A percentile compares a stretch with the other conserved stretches of the same genome.
Conservation (phyloP, 2,888 invertebrate genomes). For the Orchesellides sinensis region DNA sequence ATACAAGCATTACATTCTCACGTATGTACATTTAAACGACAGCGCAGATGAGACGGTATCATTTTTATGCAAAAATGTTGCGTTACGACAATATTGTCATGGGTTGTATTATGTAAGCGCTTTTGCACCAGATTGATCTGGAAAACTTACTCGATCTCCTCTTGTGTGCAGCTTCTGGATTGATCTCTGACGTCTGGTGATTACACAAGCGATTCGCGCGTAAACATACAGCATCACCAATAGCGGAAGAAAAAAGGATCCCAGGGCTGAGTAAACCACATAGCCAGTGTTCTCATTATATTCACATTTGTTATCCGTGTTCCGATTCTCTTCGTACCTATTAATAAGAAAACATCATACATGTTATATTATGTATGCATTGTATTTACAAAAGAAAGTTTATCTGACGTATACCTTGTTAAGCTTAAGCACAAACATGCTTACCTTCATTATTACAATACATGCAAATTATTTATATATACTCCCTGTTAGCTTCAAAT, state of each 20-base stretch:
- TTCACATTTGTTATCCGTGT: slow-evolving; percentile 84
- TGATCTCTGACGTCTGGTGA: slow-evolving; percentile 85
- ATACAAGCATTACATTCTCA: slow-evolving; percentile 1
- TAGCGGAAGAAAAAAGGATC: slow-evolving; percentile 97
- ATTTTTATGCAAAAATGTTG: not conserved
- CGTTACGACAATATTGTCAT: not conserved
- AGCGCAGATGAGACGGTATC: not conserved
- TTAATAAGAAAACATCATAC: slow-evolving; percentile 65
- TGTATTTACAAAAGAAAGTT: no score
- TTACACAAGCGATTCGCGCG: slow-evolving; percentile 83
- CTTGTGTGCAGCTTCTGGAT: slow-evolving; percentile 78
- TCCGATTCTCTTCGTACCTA: slow-evolving; percentile 85
- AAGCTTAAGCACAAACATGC: no score
- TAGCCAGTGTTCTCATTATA: slow-evolving; percentile 96
- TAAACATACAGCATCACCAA: slow-evolving; percentile 94
- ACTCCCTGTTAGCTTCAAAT: no score
- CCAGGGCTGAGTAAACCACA: slow-evolving; percentile 96
- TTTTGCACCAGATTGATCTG: not conserved
- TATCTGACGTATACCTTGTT: no score
- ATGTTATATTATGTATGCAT: no score
- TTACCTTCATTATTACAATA: no score
- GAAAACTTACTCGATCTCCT: slow-evolving; percentile 74
- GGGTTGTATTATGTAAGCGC: not conserved
- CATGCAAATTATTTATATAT: no score
- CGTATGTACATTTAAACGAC: not conserved